Evolutionary conservation across 2,888 invertebrate genomes (phyloP).

Genomic region (Heliconius ismenius): DNA sequence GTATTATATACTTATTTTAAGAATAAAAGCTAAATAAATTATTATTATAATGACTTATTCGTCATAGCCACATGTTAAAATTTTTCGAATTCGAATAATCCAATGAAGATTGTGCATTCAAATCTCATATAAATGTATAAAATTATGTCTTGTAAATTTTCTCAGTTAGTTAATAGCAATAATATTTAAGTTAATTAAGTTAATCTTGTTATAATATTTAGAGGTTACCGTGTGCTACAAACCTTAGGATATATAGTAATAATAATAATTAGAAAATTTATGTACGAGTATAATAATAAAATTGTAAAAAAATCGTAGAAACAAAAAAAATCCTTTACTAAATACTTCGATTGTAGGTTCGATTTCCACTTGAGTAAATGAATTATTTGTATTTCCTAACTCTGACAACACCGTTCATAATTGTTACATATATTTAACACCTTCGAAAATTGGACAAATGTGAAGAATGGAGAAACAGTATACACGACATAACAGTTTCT

Average conservation of each 20-base stretch:
- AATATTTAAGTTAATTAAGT: neutral
- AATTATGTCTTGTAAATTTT: neutral
- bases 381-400: no score
- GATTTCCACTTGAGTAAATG: no score
- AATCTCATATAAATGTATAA: neutral
- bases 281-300: no score
- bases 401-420: no score
- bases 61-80: neutral
- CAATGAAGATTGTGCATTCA: neutral
- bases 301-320: no score
- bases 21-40: neutral
- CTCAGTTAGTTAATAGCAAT: neutral
- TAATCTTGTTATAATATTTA: neutral
- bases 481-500: no score
- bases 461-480: no score
- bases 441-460: no score
- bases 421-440: no score
- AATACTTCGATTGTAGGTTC: neutral
- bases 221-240: neutral
- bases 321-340: no score
- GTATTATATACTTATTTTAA: neutral
- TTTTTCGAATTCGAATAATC: neutral
- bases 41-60: neutral
- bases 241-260: no score
- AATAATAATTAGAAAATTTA: no score